Evolutionary conservation across 2,113 vertebrate genomes (phyloP).

Genomic region (Ctenodactylus gundi): DNA sequence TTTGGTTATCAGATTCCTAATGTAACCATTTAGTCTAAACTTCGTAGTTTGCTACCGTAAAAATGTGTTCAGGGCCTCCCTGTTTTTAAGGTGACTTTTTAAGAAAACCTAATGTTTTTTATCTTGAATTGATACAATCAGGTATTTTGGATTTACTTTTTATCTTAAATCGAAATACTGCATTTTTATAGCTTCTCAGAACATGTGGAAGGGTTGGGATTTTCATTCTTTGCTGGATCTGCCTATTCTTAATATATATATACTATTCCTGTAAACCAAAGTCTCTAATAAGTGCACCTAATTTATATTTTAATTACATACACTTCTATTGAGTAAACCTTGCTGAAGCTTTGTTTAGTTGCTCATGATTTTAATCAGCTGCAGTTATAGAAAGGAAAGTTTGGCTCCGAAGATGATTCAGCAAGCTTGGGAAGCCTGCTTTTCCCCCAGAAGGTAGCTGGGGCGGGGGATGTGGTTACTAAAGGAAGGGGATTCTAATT

Average conservation of each 20-base stretch:
- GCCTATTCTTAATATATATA: conserved; percentile 71
- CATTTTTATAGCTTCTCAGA: conserved; percentile 78
- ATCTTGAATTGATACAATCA: conserved; percentile 78
- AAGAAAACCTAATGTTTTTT: conserved; percentile 74
- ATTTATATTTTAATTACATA: conserved; percentile 72
- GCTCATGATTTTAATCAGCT: conserved; percentile 74
- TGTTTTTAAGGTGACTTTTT: conserved; percentile 82
- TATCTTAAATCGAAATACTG: conserved; percentile 80
- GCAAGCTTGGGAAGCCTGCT: conserved; percentile 49
- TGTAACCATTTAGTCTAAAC: conserved; percentile 66
- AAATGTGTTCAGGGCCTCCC: conserved; percentile 72
- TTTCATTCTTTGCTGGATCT: conserved; percentile 77
- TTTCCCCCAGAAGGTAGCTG: conserved; percentile 67
- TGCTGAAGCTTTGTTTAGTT: conserved; percentile 77
- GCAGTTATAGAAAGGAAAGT: conserved; percentile 71
- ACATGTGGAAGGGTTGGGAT: conserved; percentile 62
- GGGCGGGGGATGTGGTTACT: not conserved
- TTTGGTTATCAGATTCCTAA: conserved; percentile 81
- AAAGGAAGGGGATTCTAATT: not conserved
- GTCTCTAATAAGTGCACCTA: conserved; percentile 79
- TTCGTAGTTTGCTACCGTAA: conserved; percentile 76
- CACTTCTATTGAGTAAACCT: conserved; percentile 79
- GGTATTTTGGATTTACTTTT: conserved; percentile 82
- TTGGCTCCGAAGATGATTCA: conserved; percentile 48
- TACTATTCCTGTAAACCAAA: conserved; percentile 84